These are phyloP conservation scores for Anastatus disparis DNA, from an alignment of 1,140 invertebrate genomes.

Conservation along the genomic window DNA sequence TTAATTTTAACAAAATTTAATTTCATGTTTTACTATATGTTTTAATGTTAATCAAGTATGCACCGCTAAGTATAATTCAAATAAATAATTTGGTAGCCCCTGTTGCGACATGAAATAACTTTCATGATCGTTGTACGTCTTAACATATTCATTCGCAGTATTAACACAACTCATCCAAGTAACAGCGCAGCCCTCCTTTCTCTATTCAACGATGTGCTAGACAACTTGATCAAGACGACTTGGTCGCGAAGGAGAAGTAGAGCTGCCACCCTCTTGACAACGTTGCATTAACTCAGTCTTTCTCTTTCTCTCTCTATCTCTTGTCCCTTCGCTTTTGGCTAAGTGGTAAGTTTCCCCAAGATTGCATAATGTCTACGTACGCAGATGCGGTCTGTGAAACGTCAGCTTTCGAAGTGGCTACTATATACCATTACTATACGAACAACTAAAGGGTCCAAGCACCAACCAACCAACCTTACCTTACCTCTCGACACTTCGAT, in stretches of 20 bases:
- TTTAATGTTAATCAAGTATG: too few species aligned
- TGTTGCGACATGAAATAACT: too few species aligned
- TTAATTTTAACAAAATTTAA: too few species aligned
- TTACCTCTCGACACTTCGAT: not conserved
- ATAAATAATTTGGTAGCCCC: too few species aligned
- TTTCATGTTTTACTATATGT: too few species aligned
- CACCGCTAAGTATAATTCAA: too few species aligned
- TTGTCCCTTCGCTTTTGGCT: conserved; percentile 54
- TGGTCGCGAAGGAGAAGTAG: conserved; percentile 1
- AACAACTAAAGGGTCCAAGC: not conserved
- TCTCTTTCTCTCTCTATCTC: conserved; percentile 55
- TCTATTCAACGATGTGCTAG: too few species aligned
- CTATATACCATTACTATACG: conserved; percentile 2
- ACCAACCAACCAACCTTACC: not conserved
- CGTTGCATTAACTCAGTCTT: conserved; percentile 62
- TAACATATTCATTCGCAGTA: too few species aligned
- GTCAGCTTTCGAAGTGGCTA: conserved; percentile 27
- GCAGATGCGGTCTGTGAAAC: conserved; percentile 51
- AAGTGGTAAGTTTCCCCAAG: conserved; percentile 66
- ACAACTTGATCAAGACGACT: too few species aligned
- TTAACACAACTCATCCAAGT: too few species aligned
- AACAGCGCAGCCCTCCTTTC: too few species aligned
- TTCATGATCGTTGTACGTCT: too few species aligned
- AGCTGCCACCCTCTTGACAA: conserved; percentile 47
- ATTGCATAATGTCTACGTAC: conserved; percentile 61